Evolutionary conservation across 1,140 invertebrate species (phyloP), one percentile per base, ranked within the genome.

Genomic region (Ridgeia piscesae): DNA sequence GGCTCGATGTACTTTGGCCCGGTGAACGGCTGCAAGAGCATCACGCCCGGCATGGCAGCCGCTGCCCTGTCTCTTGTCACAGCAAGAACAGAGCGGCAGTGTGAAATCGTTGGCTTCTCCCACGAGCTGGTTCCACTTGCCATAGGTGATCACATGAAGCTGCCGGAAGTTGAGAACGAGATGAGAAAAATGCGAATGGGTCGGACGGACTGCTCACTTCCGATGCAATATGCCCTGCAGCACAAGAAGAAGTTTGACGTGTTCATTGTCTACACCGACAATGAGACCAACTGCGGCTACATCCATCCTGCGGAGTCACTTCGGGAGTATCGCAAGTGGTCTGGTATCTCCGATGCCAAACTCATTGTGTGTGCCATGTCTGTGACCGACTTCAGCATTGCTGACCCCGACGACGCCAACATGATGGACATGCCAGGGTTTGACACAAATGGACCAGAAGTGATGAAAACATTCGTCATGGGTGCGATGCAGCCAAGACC

Each of bases 361-460:
- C 93, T 96, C 92, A 96, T 97, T 91, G 97, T 97, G 88, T 96
- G 96, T 94, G 96, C 96, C 34, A 96, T 97, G 95, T 95, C 95
- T 92, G 95, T 95, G 91, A 96, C 95, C 34, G 95, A 94, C n/a
- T 96, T 96, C 93, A 94, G 94, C 93, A 93, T 96, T 94, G 95
- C 96, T 93, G 95, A 96, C 93, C 95, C 96, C 31, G 95, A 96
- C 50, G 96, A 97, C 92, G 95, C 96, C 27, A 95, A 96, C 88
- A 97, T 97, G 95, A 94, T 97, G 91, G 97, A 97, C 92, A 96
- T 97, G 48, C 96, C 96, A 91, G 97, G 97, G n/a, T 97, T 97
- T 94, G 97, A 97, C 93, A 95, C 95, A 31, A 96, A 96, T 33
- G 96, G 97, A 58, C 97, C 97, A 50, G 96, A 96, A 93, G 94